Evolutionary conservation across 1,140 invertebrate genomes (phyloP).

Genomic region (Episyrphus balteatus): DNA sequence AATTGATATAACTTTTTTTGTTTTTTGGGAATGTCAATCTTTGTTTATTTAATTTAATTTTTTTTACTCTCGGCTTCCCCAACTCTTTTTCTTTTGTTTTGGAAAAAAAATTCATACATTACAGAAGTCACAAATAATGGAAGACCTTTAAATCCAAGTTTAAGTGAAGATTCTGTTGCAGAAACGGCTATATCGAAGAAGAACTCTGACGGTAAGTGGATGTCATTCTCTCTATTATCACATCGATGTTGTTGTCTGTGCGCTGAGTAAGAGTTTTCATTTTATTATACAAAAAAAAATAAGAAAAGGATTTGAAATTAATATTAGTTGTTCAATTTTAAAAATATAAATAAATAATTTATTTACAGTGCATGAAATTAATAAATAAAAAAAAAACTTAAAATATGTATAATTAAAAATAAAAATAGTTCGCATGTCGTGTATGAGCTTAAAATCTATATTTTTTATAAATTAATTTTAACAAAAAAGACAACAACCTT

Average conservation of each 20-base stretch:
- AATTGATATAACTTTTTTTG: background rate
- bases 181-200: conserved; percentile 65
- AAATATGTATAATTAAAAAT: too few species aligned
- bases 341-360: too few species aligned
- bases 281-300: too few species aligned
- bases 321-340: too few species aligned
- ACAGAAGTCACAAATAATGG: conserved; percentile 40
- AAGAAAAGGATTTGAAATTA: too few species aligned
- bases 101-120: conserved; percentile 17
- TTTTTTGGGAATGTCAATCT: background rate
- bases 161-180: conserved; percentile 64
- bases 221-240: conserved; percentile 14
- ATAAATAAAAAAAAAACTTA: too few species aligned
- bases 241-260: background rate
- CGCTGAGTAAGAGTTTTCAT: too few species aligned
- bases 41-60: background rate
- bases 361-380: too few species aligned
- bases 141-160: conserved; percentile 53
- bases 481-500: background rate
- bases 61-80: background rate
- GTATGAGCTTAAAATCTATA: background rate
- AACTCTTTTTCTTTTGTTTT: background rate
- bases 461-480: background rate
- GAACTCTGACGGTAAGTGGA: conserved; percentile 68
- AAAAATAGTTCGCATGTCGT: background rate